Percentiles rank a stretch among this genome's conserved stretches.
Evolutionary conservation across 2,113 vertebrate genomes (phyloP).

Genomic region (Callocephalon fimbriatum): DNA sequence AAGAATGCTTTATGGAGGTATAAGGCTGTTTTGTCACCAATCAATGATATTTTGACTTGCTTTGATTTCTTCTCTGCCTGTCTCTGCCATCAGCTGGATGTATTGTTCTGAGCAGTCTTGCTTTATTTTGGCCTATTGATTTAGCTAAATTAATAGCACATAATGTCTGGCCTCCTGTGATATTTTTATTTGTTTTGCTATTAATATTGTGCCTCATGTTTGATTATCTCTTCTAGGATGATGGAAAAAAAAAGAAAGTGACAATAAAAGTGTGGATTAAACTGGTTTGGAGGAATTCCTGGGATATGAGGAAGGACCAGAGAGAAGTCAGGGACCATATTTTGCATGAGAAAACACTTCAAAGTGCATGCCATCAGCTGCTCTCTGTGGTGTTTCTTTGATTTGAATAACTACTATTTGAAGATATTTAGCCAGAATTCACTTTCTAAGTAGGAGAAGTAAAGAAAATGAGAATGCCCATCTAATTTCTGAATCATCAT

Average conservation of each 20-base stretch:
- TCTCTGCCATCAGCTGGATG: not conserved
- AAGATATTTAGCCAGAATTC: not conserved
- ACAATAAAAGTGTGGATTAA: not conserved
- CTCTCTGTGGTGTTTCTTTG: not conserved
- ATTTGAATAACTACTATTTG: not conserved
- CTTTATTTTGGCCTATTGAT: not conserved
- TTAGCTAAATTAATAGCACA: not conserved
- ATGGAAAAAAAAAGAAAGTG: not conserved
- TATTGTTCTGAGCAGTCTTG: not conserved
- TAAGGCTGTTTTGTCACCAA: not conserved
- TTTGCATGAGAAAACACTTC: not conserved
- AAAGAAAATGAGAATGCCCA: not conserved
- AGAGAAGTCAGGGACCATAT: not conserved
- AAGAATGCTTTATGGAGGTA: not conserved
- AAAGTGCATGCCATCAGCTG: not conserved
- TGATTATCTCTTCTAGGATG: not conserved
- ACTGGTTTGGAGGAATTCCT: not conserved
- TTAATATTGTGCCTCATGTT: not conserved
- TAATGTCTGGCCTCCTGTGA: not conserved
- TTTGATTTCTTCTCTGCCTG: not conserved
- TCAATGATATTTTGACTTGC: not conserved
- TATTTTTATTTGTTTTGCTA: not conserved
- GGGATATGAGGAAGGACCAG: not conserved
- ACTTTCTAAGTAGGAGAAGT: not conserved
- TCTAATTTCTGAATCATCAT: not conserved